Evolutionary conservation across 2,888 invertebrate species (phyloP).

Genomic region (Taphrorychus bicolor): DNA sequence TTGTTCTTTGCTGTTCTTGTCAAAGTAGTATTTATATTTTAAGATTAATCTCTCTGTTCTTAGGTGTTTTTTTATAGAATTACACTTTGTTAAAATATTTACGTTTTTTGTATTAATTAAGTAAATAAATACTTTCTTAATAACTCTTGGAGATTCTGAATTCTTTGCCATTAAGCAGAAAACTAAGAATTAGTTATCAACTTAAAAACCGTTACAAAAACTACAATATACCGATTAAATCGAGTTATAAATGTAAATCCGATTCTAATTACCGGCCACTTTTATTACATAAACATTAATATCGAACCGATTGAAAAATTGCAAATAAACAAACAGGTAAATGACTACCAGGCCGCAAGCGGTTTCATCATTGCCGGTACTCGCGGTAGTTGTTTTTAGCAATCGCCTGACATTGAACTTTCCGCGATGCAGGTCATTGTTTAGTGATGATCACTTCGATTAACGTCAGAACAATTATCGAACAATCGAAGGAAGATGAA

Average conservation of each 20-base stretch:
- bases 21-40: no score
- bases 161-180: neutral
- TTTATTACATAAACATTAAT: neutral
- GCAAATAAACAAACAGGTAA: constrained; percentile 7
- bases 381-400: constrained; percentile 7
- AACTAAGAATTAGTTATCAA: no score
- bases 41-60: no score
- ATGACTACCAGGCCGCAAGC: constrained; percentile 1
- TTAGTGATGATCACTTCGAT: constrained; percentile 1
- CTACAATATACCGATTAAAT: neutral
- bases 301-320: neutral
- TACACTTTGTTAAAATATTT: no score
- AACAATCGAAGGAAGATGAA: constrained; percentile 18
- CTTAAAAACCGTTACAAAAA: neutral
- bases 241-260: constrained; percentile 3
- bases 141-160: neutral
- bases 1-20: no score
- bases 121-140: no score
- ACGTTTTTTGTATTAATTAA: no score
- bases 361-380: constrained; percentile 7
- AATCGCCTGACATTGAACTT: constrained; percentile 27
- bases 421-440: constrained; percentile 10
- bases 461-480: neutral
- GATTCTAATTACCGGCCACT: neutral
- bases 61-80: no score